These are phyloP conservation scores for Triplophysa yarkandensis DNA, from an alignment of 2,797 vertebrate genomes.

Conservation along the genomic window DNA sequence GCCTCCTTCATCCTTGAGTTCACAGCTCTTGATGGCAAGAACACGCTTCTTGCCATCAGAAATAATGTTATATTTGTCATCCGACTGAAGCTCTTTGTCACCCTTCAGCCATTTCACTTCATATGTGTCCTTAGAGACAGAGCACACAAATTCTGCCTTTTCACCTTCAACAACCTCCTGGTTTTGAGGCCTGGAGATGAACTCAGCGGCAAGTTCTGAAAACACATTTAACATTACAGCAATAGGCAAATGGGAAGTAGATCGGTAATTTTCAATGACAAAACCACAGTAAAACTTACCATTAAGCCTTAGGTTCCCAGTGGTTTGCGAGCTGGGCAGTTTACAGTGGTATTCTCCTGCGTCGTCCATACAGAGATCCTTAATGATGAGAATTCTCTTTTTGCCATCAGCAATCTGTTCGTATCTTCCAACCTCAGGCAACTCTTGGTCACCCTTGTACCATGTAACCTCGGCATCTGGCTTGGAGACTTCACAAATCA, in stretches of 20 bases:
- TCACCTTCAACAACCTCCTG: conserved; percentile 89
- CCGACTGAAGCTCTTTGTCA: conserved; percentile 78
- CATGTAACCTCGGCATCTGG: conserved; percentile 88
- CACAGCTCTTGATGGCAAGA: conserved; percentile 83
- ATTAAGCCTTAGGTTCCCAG: conserved; percentile 86
- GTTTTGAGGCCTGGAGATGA: conserved; percentile 88
- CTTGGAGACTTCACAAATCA: conserved; percentile 95
- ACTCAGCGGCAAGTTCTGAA: conserved; percentile 96
- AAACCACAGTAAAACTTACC: conserved; percentile 78
- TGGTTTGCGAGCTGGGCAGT: conserved; percentile 83
- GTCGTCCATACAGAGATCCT: conserved; percentile 83
- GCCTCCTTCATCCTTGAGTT: conserved; percentile 83
- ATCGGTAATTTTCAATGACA: neutral
- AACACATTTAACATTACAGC: conserved; percentile 32
- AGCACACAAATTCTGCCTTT: conserved; percentile 90
- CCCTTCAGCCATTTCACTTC: conserved; percentile 87
- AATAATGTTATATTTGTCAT: conserved; percentile 87
- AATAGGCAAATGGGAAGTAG: neutral
- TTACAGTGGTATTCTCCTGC: conserved; percentile 88
- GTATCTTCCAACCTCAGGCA: conserved; percentile 91
- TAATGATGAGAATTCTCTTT: conserved; percentile 89
- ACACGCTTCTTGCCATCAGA: conserved; percentile 88
- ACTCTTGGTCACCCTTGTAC: conserved; percentile 89
- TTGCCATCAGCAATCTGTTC: conserved; percentile 88
- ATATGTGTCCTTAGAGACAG: conserved; percentile 91